Conservation (phyloP, 2,113 vertebrate genomes). For the Myotis davidii region DNA sequence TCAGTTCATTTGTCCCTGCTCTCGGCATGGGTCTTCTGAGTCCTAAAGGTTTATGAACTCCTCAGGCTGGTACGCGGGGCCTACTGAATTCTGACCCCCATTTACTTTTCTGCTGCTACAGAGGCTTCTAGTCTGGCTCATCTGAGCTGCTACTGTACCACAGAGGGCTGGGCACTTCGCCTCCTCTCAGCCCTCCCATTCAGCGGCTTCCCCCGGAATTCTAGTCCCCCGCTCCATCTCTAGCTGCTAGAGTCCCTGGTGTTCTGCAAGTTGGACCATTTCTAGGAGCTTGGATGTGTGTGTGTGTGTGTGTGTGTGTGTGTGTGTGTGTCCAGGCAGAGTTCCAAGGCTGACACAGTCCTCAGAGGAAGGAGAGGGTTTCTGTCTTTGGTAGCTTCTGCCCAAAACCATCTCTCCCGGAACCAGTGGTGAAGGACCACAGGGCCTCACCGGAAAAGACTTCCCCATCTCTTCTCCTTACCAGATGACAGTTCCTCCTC, state of each 20-base stretch:
- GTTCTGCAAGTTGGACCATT: not conserved
- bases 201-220: not conserved
- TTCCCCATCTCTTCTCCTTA: not conserved
- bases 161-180: not conserved
- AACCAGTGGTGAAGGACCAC: not conserved
- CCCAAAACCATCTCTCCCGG: not conserved
- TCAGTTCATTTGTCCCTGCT: not conserved
- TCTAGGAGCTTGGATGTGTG: not conserved
- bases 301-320: not conserved
- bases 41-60: not conserved
- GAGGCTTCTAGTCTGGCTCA: not conserved
- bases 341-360: not conserved
- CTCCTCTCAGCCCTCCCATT: not conserved
- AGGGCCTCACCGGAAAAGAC: not conserved
- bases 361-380: not conserved
- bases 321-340: not conserved
- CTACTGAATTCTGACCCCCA: not conserved
- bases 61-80: not conserved
- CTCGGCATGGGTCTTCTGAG: not conserved
- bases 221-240: too few species aligned
- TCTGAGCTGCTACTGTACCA: not conserved
- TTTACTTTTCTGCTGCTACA: not conserved
- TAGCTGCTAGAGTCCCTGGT: not conserved
- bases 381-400: constrained; percentile 11
- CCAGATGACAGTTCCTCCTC: constrained; percentile 72